phyloP scores from a whole-genome alignment of 2,888 invertebrate genomes.

The Aricia artaxerxes region DNA sequence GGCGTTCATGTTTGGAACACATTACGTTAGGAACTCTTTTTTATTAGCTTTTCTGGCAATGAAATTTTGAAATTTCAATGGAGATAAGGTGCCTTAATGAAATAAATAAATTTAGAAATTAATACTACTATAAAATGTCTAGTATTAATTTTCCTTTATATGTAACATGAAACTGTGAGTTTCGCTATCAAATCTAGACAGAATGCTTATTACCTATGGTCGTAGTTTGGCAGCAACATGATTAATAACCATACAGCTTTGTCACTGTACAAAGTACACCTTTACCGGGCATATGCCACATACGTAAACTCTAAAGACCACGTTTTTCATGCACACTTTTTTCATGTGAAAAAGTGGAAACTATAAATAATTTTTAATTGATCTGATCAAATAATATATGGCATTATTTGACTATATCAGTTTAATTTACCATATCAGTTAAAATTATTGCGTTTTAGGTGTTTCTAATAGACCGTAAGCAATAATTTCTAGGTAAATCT shows the following conservation, averaged over 20 bases:
- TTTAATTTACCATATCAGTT: not conserved
- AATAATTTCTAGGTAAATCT: not conserved
- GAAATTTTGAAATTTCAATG: too few relatives aligned
- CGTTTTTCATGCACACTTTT: constrained; percentile 14
- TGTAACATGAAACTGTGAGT: not conserved
- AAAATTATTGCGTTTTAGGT: not conserved
- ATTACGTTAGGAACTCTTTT: too few relatives aligned
- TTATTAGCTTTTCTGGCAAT: too few relatives aligned
- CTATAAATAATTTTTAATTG: constrained; percentile 26
- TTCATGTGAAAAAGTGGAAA: constrained; percentile 19
- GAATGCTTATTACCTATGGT: not conserved
- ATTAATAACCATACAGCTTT: constrained; percentile 17
- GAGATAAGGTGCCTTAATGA: too few relatives aligned
- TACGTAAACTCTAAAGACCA: not conserved
- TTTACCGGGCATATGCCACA: constrained; percentile 25
- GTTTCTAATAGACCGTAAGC: not conserved
- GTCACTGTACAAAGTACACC: constrained; percentile 26
- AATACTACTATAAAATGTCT: too few relatives aligned
- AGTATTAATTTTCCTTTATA: too few relatives aligned
- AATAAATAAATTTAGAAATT: too few relatives aligned
- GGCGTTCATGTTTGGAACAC: too few relatives aligned
- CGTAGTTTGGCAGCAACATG: not conserved
- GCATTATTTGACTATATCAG: not conserved
- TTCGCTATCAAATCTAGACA: not conserved
- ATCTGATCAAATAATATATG: not conserved